Base-by-base conservation (phyloP, 1,140 invertebrate genomes). In the Drosophila santomea region DNA sequence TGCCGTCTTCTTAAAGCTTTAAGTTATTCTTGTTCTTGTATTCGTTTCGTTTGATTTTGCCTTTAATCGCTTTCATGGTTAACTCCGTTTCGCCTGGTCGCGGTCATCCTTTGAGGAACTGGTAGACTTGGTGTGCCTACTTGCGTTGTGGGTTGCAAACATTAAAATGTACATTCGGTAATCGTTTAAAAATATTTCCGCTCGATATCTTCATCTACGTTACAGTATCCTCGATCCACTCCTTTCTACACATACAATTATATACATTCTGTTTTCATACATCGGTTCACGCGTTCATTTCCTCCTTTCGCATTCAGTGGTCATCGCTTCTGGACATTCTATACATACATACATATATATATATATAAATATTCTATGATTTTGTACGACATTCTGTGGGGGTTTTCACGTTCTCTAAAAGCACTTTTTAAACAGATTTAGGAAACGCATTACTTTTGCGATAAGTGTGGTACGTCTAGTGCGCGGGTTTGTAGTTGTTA, bases 401-500 rank as follows among this genome's bases (percentile, higher is more conserved):
- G 59, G 20, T 52, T 51, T 62, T 56, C 67, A 62, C 56, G 41
- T 67, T 78, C 43, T 85, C 67, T 85, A 92, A 78, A 92, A 91
- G 76, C 90, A 92, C 66, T 92, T 91, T 78, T 90, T 91, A 60
- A 92, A 90, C 48, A 92, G 74, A 79, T 89, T 91, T 50, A 92
- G 76, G 85, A 92, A 91, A 74, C 88, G 78, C 64, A 92, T 90
- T 77, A 91, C 81, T 79, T 85, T 91, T 72, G 75, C 71, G 69
- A 91, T 86, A 62, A 91, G 67, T 75, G 84, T 86, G 72, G 84
- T 86, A 84, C 88, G 88, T 92, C 88, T 83, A 86, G 84, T 80
- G 88, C 90, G 90, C 78, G 90, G 84, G 58, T 78, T 82, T 80
- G 84, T 86, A 74, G 86, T 89, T 91, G 88, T 91, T 92, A 92